Evolutionary conservation across 2,797 vertebrate species (phyloP), one percentile per base, ranked within the genome.

Genomic region (Oreochromis grahami): DNA sequence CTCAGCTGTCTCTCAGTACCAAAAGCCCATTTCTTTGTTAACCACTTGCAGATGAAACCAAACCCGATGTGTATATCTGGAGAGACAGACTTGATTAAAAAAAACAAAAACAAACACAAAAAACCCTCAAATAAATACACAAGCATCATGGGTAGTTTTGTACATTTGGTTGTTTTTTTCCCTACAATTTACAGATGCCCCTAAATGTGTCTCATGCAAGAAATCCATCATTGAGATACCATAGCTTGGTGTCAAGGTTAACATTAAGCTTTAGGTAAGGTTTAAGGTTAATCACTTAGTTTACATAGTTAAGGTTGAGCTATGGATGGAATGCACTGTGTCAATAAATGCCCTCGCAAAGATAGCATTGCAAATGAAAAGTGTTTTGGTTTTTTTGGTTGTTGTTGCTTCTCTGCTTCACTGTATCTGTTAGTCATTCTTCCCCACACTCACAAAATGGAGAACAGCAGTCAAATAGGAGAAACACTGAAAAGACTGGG

Each of bases 1-100:
- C 91, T 93, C 90, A 90, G 92, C 91, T 89, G 90, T 92, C 91
- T 89, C 86, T 89, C 78, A 17, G 55, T 82, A 88, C 86, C 78
- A 81, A 83, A 77, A 87, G 60, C 56, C 58, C 24, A 56, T 85
- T 74, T 83, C 52, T 84, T 81, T 81, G 72, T 80, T 87, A 84
- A 88, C 74, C 77, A 60, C 79, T 89, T 81, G 8, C 83, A 88
- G 78, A 91, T 84, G 63, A 89, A 87, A 29, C 84, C 11, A 65
- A 85, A 65, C 45, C 77, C 48, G 26, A 72, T 60, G n/a, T 79
- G 77, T 29, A 68, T 63, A 84, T 86, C 56, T 80, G 70, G 41
- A 13, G 8, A 80, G 79, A 83, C 41, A 72, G 8, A 60, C 58
- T 56, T 26, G 43, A 70, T 50, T 50, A n/a, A 38, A 6, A 53